Evolutionary conservation across 2,888 invertebrate species (phyloP), one percentile per base, ranked within the genome.

Genomic region (Cerceris ruficornis): DNA sequence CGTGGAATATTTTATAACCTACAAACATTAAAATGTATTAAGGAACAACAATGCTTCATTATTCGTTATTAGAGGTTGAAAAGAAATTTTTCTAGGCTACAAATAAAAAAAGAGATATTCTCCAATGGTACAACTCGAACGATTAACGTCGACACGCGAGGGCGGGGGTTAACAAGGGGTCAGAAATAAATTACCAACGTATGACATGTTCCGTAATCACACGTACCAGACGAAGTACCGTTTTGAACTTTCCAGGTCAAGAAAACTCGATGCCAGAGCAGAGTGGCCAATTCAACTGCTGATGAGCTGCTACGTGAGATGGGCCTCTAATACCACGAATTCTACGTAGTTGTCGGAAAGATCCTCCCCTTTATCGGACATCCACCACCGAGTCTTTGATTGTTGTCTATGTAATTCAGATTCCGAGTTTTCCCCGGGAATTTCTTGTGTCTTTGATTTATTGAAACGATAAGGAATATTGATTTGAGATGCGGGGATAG

Each of bases 221-320:
- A 79, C 78, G 72, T 79, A 69, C 52, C 68, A 62, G 15, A 70
- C 75, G 43, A 75, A 76, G 67, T 69, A 69, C 62, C 67, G 69
- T 78, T 85, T 83, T 80, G 74, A 81, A 83, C 83, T 85, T 85
- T 83, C 77, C 83, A 75, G 83, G 84, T 83, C 81, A 83, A 85
- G 85, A 85, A 85, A 85, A 85, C 83, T 85, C 85, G 81, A 85
- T 84, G 85, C 77, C 83, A 67, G 73, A 75, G 59, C 65, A 84
- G 80, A 80, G 80, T 84, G 78, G 83, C 81, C 85, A 85, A 85
- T 85, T 83, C 75, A 75, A 83, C 81, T 77, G 73, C 84, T 85
- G 84, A 85, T 85, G 84, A 85, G 79, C 78, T 72, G 81, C 83
- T 85, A 85, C 84, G 84, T 85, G 84, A 85, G 85, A 85, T 85